Conservation (phyloP, 2,888 invertebrate species). For the Trachelus iudaicus region DNA sequence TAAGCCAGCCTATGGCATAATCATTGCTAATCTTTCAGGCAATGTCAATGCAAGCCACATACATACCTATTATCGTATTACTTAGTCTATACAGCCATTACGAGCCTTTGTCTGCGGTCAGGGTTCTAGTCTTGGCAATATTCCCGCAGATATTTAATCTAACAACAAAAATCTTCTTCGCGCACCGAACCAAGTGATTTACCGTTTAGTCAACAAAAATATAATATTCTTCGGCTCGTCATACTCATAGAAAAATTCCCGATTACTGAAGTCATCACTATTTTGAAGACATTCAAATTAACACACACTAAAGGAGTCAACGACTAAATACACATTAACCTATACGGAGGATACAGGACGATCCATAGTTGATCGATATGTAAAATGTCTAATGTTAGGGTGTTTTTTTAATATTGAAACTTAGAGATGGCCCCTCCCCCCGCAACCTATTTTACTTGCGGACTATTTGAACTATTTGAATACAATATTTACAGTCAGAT, state of each 20-base stretch:
- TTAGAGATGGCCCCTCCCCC: not conserved
- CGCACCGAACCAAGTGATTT: too few relatives aligned
- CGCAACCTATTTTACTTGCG: not conserved
- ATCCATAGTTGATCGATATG: not conserved
- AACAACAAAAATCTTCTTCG: not conserved
- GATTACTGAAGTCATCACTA: not conserved
- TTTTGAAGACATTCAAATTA: not conserved
- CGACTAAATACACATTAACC: not conserved
- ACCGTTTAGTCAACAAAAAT: not conserved
- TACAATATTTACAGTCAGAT: not conserved
- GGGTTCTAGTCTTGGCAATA: not conserved
- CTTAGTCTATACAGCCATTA: not conserved
- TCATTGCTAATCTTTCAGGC: not conserved
- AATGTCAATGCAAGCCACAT: not conserved
- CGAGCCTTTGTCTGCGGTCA: not conserved
- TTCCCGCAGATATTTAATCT: not conserved
- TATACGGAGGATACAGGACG: not conserved
- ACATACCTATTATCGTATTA: not conserved
- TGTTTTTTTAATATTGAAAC: not conserved
- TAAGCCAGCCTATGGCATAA: not conserved
- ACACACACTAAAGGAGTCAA: not conserved
- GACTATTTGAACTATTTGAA: not conserved
- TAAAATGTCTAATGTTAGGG: not conserved
- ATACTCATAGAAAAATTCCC: not conserved
- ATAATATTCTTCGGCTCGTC: not conserved